Conservation (phyloP, 2,888 invertebrate species). For the Morpho helenor region DNA sequence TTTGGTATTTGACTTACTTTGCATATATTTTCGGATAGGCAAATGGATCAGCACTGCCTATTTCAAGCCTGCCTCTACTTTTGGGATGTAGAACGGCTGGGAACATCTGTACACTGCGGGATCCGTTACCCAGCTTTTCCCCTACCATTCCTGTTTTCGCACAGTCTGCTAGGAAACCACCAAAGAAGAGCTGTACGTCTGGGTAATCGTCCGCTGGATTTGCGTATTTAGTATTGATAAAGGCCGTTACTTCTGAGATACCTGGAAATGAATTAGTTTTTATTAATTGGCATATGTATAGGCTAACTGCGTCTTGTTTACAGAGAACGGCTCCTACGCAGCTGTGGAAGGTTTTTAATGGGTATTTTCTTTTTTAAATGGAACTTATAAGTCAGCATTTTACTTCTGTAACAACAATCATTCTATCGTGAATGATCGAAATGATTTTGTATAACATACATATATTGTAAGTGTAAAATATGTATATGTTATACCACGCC, state of each 20-base stretch:
- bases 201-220: conserved; percentile 87
- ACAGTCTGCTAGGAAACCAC: conserved; percentile 91
- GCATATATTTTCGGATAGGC: conserved; percentile 91
- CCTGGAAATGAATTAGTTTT: conserved; percentile 59
- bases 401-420: too few relatives aligned
- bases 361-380: too few relatives aligned
- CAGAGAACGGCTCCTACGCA: too few relatives aligned
- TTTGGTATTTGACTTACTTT: conserved; percentile 75
- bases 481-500: too few relatives aligned
- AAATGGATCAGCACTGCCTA: conserved; percentile 88
- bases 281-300: background rate
- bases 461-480: too few relatives aligned
- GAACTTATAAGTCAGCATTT: too few relatives aligned
- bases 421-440: too few relatives aligned
- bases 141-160: conserved; percentile 93
- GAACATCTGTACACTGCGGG: conserved; percentile 84
- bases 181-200: conserved; percentile 92
- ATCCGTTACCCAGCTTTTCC: conserved; percentile 84
- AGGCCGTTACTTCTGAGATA: conserved; percentile 91
- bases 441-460: too few relatives aligned
- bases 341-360: too few relatives aligned
- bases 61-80: conserved; percentile 87
- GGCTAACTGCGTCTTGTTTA: too few relatives aligned
- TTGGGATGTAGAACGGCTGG: conserved; percentile 92
- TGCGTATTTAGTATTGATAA: conserved; percentile 89